Evolutionary conservation across 1,140 invertebrate genomes (phyloP).

Genomic region (Euura lappo): DNA sequence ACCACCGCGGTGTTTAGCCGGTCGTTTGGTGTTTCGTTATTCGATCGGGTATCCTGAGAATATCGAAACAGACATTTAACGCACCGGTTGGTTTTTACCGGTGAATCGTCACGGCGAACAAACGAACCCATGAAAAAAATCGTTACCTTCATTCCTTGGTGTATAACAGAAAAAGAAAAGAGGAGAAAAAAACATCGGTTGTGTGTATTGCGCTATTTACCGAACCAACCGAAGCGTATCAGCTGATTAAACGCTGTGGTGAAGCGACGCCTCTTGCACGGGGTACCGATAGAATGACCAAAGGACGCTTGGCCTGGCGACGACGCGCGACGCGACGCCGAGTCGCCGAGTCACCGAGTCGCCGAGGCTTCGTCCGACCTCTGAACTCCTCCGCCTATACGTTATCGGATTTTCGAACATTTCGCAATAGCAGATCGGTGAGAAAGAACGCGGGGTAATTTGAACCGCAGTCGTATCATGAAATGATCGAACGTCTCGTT

Average conservation of each 20-base stretch:
- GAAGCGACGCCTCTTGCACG: not conserved
- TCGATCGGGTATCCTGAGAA: not conserved
- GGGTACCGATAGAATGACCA: not conserved
- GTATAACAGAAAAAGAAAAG: not conserved
- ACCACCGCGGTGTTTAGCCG: not conserved
- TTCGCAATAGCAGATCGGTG: too few species aligned
- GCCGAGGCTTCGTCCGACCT: conserved; percentile 14
- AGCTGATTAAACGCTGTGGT: not conserved
- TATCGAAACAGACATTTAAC: not conserved
- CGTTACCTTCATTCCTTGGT: not conserved
- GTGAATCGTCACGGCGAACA: not conserved
- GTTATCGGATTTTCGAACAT: too few species aligned
- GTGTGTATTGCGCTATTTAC: not conserved
- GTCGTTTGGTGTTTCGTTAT: not conserved
- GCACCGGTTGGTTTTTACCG: not conserved
- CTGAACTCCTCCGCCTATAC: too few species aligned
- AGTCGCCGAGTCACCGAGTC: conserved; percentile 14
- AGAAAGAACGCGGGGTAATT: too few species aligned
- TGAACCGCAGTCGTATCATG: too few species aligned
- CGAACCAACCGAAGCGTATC: not conserved
- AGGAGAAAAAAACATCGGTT: not conserved
- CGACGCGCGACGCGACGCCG: not conserved
- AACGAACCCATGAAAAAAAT: not conserved
- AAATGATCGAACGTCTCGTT: too few species aligned
- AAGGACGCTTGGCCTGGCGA: not conserved